These are phyloP conservation scores for Nephrotoma guestfalica DNA, from an alignment of 2,888 invertebrate species.

Conservation along the genomic window DNA sequence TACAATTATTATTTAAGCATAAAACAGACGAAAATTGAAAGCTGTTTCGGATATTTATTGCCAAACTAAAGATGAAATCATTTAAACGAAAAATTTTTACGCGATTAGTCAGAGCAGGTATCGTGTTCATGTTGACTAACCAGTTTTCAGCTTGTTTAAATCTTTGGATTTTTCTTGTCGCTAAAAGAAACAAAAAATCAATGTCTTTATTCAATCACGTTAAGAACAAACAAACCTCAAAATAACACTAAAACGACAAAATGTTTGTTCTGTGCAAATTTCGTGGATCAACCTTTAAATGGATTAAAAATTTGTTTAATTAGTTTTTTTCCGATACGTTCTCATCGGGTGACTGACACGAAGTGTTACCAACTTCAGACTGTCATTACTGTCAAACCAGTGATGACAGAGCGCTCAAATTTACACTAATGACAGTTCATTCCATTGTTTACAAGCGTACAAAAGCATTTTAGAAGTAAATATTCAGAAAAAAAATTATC, in stretches of 20 bases:
- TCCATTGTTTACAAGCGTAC: no score
- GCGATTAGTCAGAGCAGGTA: background rate
- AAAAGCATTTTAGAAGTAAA: no score
- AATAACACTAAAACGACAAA: background rate
- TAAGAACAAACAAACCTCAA: background rate
- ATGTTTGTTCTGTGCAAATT: background rate
- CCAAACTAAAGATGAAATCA: background rate
- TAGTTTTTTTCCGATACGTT: background rate
- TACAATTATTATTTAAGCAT: background rate
- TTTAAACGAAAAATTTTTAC: background rate
- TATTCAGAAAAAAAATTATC: no score
- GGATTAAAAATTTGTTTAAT: background rate
- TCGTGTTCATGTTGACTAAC: background rate
- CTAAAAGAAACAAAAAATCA: background rate
- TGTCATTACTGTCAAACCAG: no score
- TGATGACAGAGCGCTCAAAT: no score
- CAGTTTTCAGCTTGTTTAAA: background rate
- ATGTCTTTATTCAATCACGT: background rate
- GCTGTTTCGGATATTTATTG: background rate
- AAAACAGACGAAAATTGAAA: background rate
- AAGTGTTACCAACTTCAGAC: no score
- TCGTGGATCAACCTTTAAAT: background rate
- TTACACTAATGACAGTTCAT: no score
- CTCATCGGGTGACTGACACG: no score
- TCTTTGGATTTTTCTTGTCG: background rate